A percentile compares a stretch with the other conserved stretches of the same genome.
phyloP scores from a whole-genome alignment of 2,113 vertebrate species.

The Bufo bufo region DNA sequence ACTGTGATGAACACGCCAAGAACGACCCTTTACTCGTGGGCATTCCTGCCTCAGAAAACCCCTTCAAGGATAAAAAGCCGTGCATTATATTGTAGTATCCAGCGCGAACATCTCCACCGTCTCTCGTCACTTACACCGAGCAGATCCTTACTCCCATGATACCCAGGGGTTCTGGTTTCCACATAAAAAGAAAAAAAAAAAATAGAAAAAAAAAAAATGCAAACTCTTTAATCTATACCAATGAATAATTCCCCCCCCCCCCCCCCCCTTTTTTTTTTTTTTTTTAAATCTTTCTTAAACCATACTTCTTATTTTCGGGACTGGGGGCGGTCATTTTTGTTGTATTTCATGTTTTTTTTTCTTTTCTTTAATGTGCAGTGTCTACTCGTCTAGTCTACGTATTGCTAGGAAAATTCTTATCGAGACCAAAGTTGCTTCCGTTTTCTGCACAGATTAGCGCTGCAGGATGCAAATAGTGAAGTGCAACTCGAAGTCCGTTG shows the following conservation, averaged over 20 bases:
- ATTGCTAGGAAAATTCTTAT: conserved; percentile 12
- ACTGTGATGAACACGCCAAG: conserved; percentile 87
- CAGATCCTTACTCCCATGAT: conserved; percentile 59
- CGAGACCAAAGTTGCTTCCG: conserved; percentile 69
- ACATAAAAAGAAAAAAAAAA: conserved; percentile 58
- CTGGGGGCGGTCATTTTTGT: background rate
- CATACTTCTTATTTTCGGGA: conserved; percentile 39
- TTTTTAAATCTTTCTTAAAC: conserved; percentile 58
- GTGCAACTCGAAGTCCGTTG: background rate
- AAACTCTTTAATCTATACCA: conserved; percentile 55
- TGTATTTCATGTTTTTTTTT: conserved; percentile 11
- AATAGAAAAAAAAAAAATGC: conserved; percentile 53
- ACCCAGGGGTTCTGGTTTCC: conserved; percentile 65
- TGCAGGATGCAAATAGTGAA: conserved; percentile 36
- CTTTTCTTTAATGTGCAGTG: conserved; percentile 46
- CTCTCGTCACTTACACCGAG: conserved; percentile 54
- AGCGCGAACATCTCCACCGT: conserved; percentile 34
- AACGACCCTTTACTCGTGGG: conserved; percentile 89
- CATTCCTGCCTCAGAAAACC: conserved; percentile 93
- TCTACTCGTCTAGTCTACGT: conserved; percentile 51
- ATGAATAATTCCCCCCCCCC: conserved; percentile 54
- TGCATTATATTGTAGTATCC: conserved; percentile 87
- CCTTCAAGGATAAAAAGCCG: conserved; percentile 97
- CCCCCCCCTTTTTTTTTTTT: conserved; percentile 60
- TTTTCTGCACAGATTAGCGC: conserved; percentile 57